Base-by-base conservation (phyloP, 2,113 vertebrate species). In the Lagopus leucura region DNA sequence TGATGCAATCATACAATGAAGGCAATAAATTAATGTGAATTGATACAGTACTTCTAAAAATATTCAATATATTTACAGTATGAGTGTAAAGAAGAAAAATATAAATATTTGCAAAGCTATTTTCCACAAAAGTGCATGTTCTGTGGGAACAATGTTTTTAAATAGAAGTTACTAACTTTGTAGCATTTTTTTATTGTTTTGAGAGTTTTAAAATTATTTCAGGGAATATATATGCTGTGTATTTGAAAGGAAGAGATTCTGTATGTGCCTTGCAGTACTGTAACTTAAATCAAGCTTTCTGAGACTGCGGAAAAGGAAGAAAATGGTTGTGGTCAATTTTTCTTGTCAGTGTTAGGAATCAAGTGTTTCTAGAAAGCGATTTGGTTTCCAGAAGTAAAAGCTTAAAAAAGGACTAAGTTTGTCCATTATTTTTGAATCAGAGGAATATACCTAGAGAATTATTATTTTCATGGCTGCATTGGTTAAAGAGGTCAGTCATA, bases 231-330 rank as follows among this genome's bases (percentile, higher is more conserved):
- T 97, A 92, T 98, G 95, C 84, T 97, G 67, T 97, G 94, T 96
- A 83, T 96, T 95, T 96, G 94, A 95, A 97, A 97, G 95, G 93
- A 97, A 91, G 83, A 93, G 93, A 95, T 95, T 97, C 81, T 98
- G 95, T 98, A 97, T 97, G 98, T 98, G 98, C 98, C 98, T 98
- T 98, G 98, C 95, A 97, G 97, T 97, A 97, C 97, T 97, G 92
- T 98, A 97, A 96, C 86, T 97, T 94, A 94, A 93, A 93, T 86
- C 76, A 93, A 95, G 94, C 34, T 97, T 94, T 94, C 73, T 91
- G 84, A 94, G 97, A 91, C 95, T 97, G 95, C 64, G 36, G 95
- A 97, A 94, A 86, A 89, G 90, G 89, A 96, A 87, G 89, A 91
- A 94, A 88, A 69, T 94, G 69, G 86, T 94, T 83, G 79, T 93